Evolutionary conservation across 2,888 invertebrate genomes (phyloP).

Genomic region (Fissipunctia ypsillon): DNA sequence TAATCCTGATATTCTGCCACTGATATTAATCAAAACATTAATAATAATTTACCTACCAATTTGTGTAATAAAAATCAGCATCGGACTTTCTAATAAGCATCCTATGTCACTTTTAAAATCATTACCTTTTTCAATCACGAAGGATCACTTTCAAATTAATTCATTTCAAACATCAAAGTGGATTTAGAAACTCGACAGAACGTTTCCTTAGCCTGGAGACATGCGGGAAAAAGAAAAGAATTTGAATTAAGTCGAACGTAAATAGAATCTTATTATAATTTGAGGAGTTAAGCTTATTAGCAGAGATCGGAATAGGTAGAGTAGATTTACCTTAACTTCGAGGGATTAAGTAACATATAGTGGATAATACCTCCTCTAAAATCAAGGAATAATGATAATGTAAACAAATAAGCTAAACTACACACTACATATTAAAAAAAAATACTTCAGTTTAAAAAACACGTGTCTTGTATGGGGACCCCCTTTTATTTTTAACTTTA

Average conservation of each 20-base stretch:
- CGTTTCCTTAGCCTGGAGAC: constrained; percentile 33
- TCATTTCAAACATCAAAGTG: constrained; percentile 72
- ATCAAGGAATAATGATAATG: too few relatives aligned
- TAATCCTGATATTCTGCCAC: not conserved
- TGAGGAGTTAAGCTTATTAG: constrained; percentile 4
- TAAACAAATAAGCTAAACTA: too few relatives aligned
- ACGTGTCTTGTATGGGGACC: too few relatives aligned
- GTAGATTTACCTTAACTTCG: too few relatives aligned
- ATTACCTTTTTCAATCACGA: constrained; percentile 59
- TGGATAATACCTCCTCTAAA: too few relatives aligned
- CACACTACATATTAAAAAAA: too few relatives aligned
- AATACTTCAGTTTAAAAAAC: too few relatives aligned
- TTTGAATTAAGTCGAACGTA: constrained; percentile 11
- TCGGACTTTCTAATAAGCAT: constrained; percentile 30
- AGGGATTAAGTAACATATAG: too few relatives aligned
- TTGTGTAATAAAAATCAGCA: not conserved
- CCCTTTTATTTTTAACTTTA: too few relatives aligned
- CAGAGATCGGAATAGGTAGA: too few relatives aligned
- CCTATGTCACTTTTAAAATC: constrained; percentile 20
- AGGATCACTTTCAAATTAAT: constrained; percentile 71
- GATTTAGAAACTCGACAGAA: constrained; percentile 21
- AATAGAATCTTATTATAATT: constrained; percentile 15
- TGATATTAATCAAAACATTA: not conserved
- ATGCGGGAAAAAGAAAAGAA: constrained; percentile 10
- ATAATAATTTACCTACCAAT: not conserved